Evolutionary conservation across 2,113 vertebrate genomes (phyloP).

Genomic region (Sinocyclocheilus rhinocerous): DNA sequence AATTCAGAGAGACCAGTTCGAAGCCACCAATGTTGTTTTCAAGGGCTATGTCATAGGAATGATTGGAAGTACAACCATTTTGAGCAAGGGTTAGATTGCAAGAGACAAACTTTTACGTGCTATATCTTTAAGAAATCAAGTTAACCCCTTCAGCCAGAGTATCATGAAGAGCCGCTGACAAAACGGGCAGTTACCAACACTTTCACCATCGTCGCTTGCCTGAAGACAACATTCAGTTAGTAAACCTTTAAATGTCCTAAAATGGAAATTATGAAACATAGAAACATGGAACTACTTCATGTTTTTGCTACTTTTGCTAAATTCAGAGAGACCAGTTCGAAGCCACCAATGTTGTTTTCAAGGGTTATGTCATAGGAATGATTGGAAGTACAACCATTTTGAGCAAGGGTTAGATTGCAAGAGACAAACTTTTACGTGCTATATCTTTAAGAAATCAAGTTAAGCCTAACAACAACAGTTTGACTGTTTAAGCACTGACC

Average conservation of each 20-base stretch:
- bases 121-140: neutral
- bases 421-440: neutral
- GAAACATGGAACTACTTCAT: no score
- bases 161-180: no score
- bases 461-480: neutral
- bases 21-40: constrained; percentile 7
- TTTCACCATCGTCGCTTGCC: no score
- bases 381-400: constrained; percentile 30
- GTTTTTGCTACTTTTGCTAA: neutral
- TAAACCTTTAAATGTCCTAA: no score
- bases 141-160: no score
- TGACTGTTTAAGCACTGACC: constrained; percentile 70
- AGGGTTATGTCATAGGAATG: constrained; percentile 24
- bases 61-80: constrained; percentile 24
- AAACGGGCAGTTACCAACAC: no score
- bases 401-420: neutral
- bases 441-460: neutral
- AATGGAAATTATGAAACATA: no score
- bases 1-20: neutral
- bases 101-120: neutral
- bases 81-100: constrained; percentile 4
- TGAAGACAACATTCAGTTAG: no score
- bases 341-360: constrained; percentile 8
- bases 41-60: constrained; percentile 27
- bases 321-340: neutral